Conservation (phyloP, 2,888 invertebrate species). For the Diachrysia chrysitis region DNA sequence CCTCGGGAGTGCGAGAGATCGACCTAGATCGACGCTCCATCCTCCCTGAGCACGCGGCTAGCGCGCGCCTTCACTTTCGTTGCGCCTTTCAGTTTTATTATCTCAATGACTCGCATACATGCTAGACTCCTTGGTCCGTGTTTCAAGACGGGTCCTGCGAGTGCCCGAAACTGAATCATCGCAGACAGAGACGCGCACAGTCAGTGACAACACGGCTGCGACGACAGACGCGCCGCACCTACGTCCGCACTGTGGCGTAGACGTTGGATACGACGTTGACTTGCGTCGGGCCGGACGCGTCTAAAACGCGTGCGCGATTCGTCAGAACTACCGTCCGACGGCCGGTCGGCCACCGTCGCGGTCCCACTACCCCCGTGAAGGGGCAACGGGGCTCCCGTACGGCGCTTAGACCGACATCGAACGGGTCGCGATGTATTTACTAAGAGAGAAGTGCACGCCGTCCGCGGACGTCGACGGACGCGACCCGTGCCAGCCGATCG, state of each 20-base stretch:
- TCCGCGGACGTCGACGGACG: conserved; percentile 67
- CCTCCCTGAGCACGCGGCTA: conserved; percentile 79
- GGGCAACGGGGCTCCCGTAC: conserved; percentile 56
- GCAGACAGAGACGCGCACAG: conserved; percentile 72
- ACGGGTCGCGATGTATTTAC: conserved; percentile 89
- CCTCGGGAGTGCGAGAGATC: conserved; percentile 89
- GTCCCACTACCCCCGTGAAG: conserved; percentile 9
- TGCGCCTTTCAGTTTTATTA: conserved; percentile 90
- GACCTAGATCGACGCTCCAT: conserved; percentile 78
- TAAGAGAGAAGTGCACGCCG: conserved; percentile 74
- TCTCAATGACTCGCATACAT: conserved; percentile 92
- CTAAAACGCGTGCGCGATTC: conserved; percentile 64
- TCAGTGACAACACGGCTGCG: conserved; percentile 68
- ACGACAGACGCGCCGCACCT: conserved; percentile 64
- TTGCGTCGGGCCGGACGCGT: conserved; percentile 72
- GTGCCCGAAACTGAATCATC: conserved; percentile 81
- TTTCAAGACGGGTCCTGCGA: conserved; percentile 92
- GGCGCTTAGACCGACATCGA: conserved; percentile 80
- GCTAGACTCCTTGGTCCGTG: conserved; percentile 79
- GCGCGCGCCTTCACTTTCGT: conserved; percentile 90
- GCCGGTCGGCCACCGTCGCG: conserved; percentile 33
- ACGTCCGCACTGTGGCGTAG: conserved; percentile 69
- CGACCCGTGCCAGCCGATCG: conserved; percentile 60
- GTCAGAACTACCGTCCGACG: conserved; percentile 56
- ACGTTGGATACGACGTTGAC: conserved; percentile 65